Evolutionary conservation across 1,140 invertebrate species (phyloP), one percentile per base, ranked within the genome.

Genomic region (Drosophila auraria): DNA sequence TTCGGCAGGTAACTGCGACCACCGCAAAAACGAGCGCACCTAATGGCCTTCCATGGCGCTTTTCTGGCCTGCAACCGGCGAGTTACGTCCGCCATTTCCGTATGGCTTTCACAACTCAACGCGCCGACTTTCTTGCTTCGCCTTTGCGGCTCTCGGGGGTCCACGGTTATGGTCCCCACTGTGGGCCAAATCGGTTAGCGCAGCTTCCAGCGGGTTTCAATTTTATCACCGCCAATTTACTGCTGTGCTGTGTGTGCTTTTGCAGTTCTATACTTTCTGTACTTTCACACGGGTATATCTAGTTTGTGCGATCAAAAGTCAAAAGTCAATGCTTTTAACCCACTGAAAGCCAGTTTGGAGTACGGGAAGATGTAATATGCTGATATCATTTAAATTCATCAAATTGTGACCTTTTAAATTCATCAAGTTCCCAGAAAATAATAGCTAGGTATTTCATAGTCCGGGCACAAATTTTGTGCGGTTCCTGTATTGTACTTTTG

Each of bases 201-300:
- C 79, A 82, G 79, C 73, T 53, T 82, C 64, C 79, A 72, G 50
- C 62, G 68, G 59, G 49, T 59, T 82, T 82, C 74, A 78, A 72
- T 82, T 82, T 68, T 82, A 82, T 82, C 62, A 63, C 62, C 70
- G 50, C 47, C 79, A 82, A 82, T 82, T 82, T 82, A 82, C 79
- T 78, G 79, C 77, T 30, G 36, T 54, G 17, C 44, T 47, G 11
- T 62, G 42, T 23, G 45, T 53, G 53, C 17, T 53, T 33, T 12
- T 42, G 25, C 23, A n/a, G n/a, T 17, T 40, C 36, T 6, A 15
- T 23, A 38, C 17, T n/a, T n/a, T 14, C 7, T 2, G 33, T 38
- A 9, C 11, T 3, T 20, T 38, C 7, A 15, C 20, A 23, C 14
- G 36, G 54, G 33, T 23, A 40, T 56, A 23, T 23, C 4, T 14